Conservation (phyloP, 2,888 invertebrate genomes). For the Ornithoptera alexandrae region DNA sequence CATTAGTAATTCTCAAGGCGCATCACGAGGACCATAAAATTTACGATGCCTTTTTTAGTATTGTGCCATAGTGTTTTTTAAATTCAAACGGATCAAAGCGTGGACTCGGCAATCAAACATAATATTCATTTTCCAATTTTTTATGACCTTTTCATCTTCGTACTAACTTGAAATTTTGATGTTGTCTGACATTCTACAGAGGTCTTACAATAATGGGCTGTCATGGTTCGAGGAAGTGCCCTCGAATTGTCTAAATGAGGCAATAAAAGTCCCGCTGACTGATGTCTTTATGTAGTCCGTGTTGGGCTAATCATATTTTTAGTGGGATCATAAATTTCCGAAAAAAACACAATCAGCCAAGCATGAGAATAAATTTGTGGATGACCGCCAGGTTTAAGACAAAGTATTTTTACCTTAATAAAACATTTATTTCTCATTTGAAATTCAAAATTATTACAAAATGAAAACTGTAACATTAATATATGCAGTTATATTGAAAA, state of each 20-base stretch:
- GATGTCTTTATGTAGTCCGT: slow-evolving; percentile 63
- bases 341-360: slow-evolving; percentile 46
- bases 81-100: slow-evolving; percentile 48
- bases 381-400: slow-evolving; percentile 39
- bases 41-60: slow-evolving; percentile 52
- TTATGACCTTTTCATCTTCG: slow-evolving; percentile 10
- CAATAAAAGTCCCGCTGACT: slow-evolving; percentile 69
- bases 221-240: slow-evolving; percentile 68
- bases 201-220: slow-evolving; percentile 49
- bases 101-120: slow-evolving; percentile 21
- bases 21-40: slow-evolving; percentile 63
- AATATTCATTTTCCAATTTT: slow-evolving; percentile 17
- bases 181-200: slow-evolving; percentile 23
- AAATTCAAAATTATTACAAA: not conserved
- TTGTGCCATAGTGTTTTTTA: slow-evolving; percentile 58
- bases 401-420: not conserved
- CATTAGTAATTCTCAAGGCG: slow-evolving; percentile 62
- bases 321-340: slow-evolving; percentile 63
- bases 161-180: slow-evolving; percentile 4
- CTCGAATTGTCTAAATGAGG: slow-evolving; percentile 68
- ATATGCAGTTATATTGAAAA: not conserved
- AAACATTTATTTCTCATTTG: no score
- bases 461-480: not conserved
- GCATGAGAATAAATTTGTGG: slow-evolving; percentile 41
- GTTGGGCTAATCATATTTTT: slow-evolving; percentile 71